A percentile compares a stretch with the other conserved stretches of the same genome.
Evolutionary conservation across 1,140 invertebrate species (phyloP).

Genomic region (Psilanteris sp.): DNA sequence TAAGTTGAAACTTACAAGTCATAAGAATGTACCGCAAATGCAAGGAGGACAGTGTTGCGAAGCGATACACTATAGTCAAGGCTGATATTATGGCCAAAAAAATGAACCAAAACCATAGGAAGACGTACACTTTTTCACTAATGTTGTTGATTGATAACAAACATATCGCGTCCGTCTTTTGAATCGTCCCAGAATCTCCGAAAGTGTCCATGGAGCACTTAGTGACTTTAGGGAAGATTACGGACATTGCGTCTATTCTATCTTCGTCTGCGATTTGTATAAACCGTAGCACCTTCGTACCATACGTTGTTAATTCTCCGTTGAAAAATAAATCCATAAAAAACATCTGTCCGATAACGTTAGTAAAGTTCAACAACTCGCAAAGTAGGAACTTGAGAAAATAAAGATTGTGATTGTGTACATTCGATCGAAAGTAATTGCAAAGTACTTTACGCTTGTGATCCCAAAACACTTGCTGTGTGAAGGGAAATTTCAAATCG

Average conservation of each 20-base stretch:
- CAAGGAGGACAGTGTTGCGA: conserved; percentile 82
- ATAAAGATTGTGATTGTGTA: conserved; percentile 92
- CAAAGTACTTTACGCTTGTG: conserved; percentile 88
- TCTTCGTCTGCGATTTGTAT: conserved; percentile 60
- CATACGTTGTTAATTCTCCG: conserved; percentile 92
- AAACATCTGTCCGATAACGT: conserved; percentile 94
- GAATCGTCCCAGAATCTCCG: conserved; percentile 84
- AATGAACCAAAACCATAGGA: conserved; percentile 95
- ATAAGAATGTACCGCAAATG: conserved; percentile 9
- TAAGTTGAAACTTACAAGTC: conserved; percentile 3
- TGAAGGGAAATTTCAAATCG: conserved; percentile 8
- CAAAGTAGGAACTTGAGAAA: conserved; percentile 92
- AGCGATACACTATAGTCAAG: conserved; percentile 89
- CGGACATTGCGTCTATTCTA: conserved; percentile 14
- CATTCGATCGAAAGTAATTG: conserved; percentile 89
- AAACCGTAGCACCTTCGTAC: conserved; percentile 88
- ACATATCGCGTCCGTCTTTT: conserved; percentile 79
- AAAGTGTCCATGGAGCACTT: conserved; percentile 10
- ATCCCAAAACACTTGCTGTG: conserved; percentile 79
- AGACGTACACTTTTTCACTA: conserved; percentile 69
- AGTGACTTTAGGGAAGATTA: conserved; percentile 35
- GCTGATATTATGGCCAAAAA: conserved; percentile 70
- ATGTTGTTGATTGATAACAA: conserved; percentile 2
- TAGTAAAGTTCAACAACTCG: conserved; percentile 91
- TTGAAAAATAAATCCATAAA: conserved; percentile 94